A percentile compares a stretch with the other conserved stretches of the same genome.
phyloP scores from a whole-genome alignment of 2,888 invertebrate species.

The Isotomurus palustris region DNA sequence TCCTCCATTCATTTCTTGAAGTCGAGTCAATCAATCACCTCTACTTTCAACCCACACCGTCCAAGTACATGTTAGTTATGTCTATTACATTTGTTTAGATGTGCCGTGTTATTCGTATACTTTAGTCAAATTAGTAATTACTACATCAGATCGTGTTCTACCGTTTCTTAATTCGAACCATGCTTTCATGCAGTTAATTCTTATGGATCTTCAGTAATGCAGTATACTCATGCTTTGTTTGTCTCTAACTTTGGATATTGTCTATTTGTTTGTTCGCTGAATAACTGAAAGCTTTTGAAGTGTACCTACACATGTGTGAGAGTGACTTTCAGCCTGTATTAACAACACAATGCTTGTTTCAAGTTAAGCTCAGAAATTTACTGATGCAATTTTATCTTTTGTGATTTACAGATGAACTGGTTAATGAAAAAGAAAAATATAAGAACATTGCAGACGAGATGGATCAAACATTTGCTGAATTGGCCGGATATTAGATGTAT shows the following conservation, averaged over 20 bases:
- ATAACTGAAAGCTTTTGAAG: neutral
- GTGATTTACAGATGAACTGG: conserved; percentile 65
- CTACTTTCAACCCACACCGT: too few relatives aligned
- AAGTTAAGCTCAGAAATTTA: neutral
- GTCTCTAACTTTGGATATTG: too few relatives aligned
- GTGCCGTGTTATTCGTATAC: too few relatives aligned
- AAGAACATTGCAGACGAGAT: conserved; percentile 96
- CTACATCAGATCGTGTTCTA: too few relatives aligned
- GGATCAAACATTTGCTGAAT: conserved; percentile 94
- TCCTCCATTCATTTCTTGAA: conserved; percentile 19
- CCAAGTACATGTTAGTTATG: conserved; percentile 12
- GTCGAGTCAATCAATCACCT: conserved; percentile 7
- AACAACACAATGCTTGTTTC: neutral
- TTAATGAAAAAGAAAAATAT: conserved; percentile 82
- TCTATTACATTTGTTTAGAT: too few relatives aligned
- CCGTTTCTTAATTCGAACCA: too few relatives aligned
- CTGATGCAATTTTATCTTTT: conserved; percentile 6
- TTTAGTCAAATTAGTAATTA: too few relatives aligned
- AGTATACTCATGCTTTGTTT: too few relatives aligned
- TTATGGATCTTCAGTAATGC: too few relatives aligned
- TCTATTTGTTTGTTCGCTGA: too few relatives aligned
- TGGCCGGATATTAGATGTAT: conserved; percentile 82
- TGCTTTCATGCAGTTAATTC: too few relatives aligned
- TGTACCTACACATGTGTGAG: neutral
- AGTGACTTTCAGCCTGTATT: conserved; percentile 1